These are phyloP conservation scores for Schizopygopsis pylzovi DNA, from an alignment of 2,797 vertebrate genomes.

Conservation along the genomic window DNA sequence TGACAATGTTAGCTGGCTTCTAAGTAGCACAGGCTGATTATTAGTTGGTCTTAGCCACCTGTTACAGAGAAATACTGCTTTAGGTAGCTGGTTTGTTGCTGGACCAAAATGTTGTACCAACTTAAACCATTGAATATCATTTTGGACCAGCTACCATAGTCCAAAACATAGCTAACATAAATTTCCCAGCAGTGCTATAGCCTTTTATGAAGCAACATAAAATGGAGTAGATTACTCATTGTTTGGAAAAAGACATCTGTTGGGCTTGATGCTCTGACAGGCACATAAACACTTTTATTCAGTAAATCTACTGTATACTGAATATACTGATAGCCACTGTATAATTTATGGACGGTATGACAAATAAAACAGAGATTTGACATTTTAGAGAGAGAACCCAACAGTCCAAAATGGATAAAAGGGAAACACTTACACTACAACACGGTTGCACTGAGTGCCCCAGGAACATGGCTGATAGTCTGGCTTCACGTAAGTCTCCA, in stretches of 20 bases:
- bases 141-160: not conserved
- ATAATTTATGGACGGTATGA: not conserved
- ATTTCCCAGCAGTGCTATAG: not conserved
- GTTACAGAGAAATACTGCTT: not conserved
- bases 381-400: not conserved
- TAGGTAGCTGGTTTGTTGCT: not conserved
- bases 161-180: not conserved
- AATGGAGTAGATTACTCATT: not conserved
- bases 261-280: not conserved
- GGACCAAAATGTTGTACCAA: not conserved
- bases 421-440: slow-evolving; percentile 82
- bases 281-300: not conserved
- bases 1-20: not conserved
- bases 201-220: not conserved
- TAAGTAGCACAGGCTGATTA: not conserved
- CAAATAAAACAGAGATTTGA: not conserved
- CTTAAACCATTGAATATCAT: not conserved
- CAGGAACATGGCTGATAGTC: slow-evolving; percentile 92
- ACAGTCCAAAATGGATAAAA: not conserved
- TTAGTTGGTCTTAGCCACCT: not conserved
- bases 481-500: slow-evolving; percentile 89
- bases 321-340: not conserved
- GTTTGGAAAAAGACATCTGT: slow-evolving; percentile 1
- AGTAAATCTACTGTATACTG: not conserved
- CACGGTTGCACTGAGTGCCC: slow-evolving; percentile 87